Evolutionary conservation across 2,797 vertebrate genomes (phyloP).

Genomic region (Ctenopoma multispine): DNA sequence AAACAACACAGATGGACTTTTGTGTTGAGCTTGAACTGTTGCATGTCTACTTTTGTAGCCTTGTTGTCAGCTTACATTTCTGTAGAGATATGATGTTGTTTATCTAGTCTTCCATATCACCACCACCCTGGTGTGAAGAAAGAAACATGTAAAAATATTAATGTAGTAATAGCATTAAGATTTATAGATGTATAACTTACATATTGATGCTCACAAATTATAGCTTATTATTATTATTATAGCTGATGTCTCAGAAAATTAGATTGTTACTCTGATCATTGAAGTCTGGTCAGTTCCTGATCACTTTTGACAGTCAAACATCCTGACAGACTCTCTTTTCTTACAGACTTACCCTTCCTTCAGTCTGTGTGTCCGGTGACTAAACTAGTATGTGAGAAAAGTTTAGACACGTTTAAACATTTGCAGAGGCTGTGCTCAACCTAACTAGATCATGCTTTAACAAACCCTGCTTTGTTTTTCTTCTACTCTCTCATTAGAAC

Average conservation of each 20-base stretch:
- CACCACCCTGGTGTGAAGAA: no score
- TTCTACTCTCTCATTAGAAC: not conserved
- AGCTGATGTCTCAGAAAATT: not conserved
- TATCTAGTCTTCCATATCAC: no score
- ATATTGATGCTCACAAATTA: not conserved
- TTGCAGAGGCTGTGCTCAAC: constrained; percentile 44
- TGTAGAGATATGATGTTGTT: not conserved
- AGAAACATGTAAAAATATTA: no score
- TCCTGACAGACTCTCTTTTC: not conserved
- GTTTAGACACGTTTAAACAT: constrained; percentile 64
- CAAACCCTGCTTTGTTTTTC: constrained; percentile 17
- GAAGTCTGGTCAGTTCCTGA: not conserved
- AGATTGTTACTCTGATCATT: not conserved
- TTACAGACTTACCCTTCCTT: no score
- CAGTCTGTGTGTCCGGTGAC: constrained; percentile 24
- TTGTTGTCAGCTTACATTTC: not conserved
- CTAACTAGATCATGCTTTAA: constrained; percentile 59
- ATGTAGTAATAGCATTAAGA: not conserved
- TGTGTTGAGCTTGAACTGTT: no score
- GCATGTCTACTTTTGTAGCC: not conserved
- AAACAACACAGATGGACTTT: no score
- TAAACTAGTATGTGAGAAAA: constrained; percentile 13
- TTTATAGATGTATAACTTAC: not conserved
- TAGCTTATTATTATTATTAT: no score
- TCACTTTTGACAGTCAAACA: not conserved